These are phyloP conservation scores for Nomada fabriciana DNA, from an alignment of 2,888 invertebrate species.

Conservation along the genomic window DNA sequence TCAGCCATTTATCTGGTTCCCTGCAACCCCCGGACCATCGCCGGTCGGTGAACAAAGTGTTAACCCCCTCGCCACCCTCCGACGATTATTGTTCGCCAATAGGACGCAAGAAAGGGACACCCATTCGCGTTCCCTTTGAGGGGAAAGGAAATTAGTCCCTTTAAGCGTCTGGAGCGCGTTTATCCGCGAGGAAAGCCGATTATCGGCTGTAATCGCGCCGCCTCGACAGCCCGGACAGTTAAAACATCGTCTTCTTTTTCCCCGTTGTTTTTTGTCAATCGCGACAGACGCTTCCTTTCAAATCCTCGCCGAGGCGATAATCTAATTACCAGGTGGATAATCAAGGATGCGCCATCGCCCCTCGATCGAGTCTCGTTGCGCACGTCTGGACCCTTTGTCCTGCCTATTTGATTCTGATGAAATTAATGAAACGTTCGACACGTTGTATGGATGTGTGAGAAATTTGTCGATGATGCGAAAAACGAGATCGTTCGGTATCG, in stretches of 20 bases:
- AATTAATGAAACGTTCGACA: neutral
- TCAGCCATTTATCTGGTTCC: constrained; percentile 5
- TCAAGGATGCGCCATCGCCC: neutral
- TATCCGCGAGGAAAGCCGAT: constrained; percentile 60
- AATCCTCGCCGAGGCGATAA: constrained; percentile 19
- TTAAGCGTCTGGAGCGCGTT: constrained; percentile 3
- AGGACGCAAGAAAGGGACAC: constrained; percentile 23
- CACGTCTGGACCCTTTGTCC: too few relatives aligned
- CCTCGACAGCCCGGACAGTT: constrained; percentile 40
- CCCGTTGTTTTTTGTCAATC: constrained; percentile 18
- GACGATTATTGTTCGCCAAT: constrained; percentile 11
- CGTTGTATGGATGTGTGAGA: neutral
- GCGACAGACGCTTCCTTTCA: constrained; percentile 3
- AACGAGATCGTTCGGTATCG: neutral
- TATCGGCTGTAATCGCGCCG: constrained; percentile 63
- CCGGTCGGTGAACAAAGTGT: constrained; percentile 11
- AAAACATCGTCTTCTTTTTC: constrained; percentile 10
- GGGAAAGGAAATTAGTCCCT: constrained; percentile 47
- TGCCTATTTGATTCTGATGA: neutral
- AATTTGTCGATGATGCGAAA: neutral
- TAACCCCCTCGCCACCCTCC: neutral
- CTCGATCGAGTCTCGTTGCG: neutral
- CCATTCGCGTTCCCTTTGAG: constrained; percentile 9
- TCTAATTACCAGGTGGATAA: constrained; percentile 34
- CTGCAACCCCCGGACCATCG: neutral